Evolutionary conservation across 2,888 invertebrate genomes (phyloP).

Genomic region (Monochamus alternatus): DNA sequence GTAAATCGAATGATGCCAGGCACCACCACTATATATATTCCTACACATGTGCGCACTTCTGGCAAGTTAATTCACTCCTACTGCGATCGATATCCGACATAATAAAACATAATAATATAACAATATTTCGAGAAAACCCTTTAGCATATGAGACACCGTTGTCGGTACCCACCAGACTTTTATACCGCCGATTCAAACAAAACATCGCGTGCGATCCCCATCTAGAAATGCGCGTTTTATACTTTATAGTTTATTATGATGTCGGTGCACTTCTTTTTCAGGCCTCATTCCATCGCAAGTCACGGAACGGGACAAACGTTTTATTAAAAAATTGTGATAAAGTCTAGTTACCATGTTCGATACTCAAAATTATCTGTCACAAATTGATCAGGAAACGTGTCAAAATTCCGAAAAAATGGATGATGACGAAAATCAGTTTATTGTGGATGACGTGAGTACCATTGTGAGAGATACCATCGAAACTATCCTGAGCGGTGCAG

Average conservation of each 20-base stretch:
- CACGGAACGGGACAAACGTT: slow-evolving; percentile 29
- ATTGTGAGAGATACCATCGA: slow-evolving; percentile 85
- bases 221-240: slow-evolving; percentile 35
- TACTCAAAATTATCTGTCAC: slow-evolving; percentile 53
- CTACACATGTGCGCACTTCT: neutral
- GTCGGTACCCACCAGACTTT: neutral
- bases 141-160: slow-evolving; percentile 10
- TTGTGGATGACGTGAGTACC: slow-evolving; percentile 84
- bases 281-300: slow-evolving; percentile 38
- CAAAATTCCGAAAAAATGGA: slow-evolving; percentile 64
- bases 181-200: slow-evolving; percentile 1
- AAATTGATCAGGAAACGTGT: slow-evolving; percentile 43
- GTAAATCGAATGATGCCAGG: slow-evolving; percentile 42
- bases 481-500: slow-evolving; percentile 80
- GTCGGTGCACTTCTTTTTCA: slow-evolving; percentile 38
- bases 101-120: slow-evolving; percentile 17
- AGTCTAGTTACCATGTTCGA: slow-evolving; percentile 45
- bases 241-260: slow-evolving; percentile 40
- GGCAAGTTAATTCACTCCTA: neutral
- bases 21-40: slow-evolving; percentile 47
- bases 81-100: slow-evolving; percentile 21
- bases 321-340: slow-evolving; percentile 17
- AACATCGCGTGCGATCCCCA: slow-evolving; percentile 46
- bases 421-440: slow-evolving; percentile 73
- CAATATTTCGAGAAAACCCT: slow-evolving; percentile 8